Base-by-base conservation (phyloP, 1,140 invertebrate species). In the Zaprionus africanus region DNA sequence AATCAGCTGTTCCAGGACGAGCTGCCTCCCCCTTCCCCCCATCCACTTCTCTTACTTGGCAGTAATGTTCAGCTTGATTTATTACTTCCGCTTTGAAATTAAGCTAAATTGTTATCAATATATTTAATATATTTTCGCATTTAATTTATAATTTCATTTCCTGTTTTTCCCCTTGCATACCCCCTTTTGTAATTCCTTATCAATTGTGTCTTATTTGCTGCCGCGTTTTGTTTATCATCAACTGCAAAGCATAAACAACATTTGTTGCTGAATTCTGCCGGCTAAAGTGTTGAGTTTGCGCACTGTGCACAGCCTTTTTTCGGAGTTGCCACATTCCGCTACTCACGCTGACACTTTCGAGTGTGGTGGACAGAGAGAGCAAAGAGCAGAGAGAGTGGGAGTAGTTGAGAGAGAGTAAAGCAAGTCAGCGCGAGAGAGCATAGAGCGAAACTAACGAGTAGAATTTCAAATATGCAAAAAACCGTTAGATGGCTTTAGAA, bases 231-330 rank as follows among this genome's bases (percentile, higher is more conserved):
- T 88, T 87, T 87, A 87, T 84, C 46, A 81, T 90, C 72, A 68
- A 59, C 26, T 31, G 22, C 11, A 24, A 49, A 73, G 57, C 65
- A 81, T 83, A 88, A 88, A 88, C 84, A 88, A 88, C 84, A 88
- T 90, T 90, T 90, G 85, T 90, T 88, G 85, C 85, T 90, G 74
- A 90, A 90, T 82, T 69, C 71, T 54, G 75, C 88, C 88, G 88
- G 88, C 76, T 71, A 76, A 80, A 75, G 11, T 82, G 88, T 79
- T 91, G 88, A 91, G 88, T 88, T 66, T 88, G 84, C 88, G 88
- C 88, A 76, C 4, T 77, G 11, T 4, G 66, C 76, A 73, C 46
- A 38, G 31, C 46, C 0, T 26, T 53, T 76, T 90, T 90, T 90
- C 86, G 86, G 82, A 90, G 71, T 85, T 63, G 38, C 26, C 41